Evolutionary conservation across 2,888 invertebrate genomes (phyloP), one percentile per base, ranked within the genome.

Genomic region (Chironomus riparius): DNA sequence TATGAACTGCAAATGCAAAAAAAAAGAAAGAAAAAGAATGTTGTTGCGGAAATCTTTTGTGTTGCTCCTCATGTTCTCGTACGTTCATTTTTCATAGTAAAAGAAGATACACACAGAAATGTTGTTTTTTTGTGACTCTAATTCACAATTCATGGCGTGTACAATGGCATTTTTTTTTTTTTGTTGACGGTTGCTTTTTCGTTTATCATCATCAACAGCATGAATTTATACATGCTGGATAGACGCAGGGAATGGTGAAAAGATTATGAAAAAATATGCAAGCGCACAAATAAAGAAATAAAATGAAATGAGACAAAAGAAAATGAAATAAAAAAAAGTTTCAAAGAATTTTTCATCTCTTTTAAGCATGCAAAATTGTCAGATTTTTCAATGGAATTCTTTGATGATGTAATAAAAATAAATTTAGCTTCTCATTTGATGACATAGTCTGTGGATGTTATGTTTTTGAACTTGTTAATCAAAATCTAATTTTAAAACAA

Each of bases 31-130:
- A 50, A 50, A 50, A 50, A 50, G 15, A 50, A 50, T 56, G 56
- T 56, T 56, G 56, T 56, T 56, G 71, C 71, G 71, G 71, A 71
- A 71, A 71, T 71, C 71, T 71, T 71, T 71, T 71, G 28, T 71
- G 56, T 38, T 56, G 56, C 18, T 56, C 15, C 56, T 56, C 56
- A 56, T 71, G 70, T 47, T 47, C 21, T 56, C 56, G 18, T 56
- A 18, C 5, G 38, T 10, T 38, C 38, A 18, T 15, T 18, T 56
- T 56, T 15, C 56, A 56, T 15, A 56, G n/a, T 18, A 18, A 56
- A 56, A 56, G 56, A 56, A 18, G 56, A 18, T 38, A 38, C 38
- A 38, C 10, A 38, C 38, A 56, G 15, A 56, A 50, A 50, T 38
- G 50, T 50, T 56, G 15, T 56, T 18, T 18, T 7, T 50, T 47